Evolutionary conservation across 2,113 vertebrate species (phyloP), one percentile per base, ranked within the genome.

Genomic region (Nettapus auritus): DNA sequence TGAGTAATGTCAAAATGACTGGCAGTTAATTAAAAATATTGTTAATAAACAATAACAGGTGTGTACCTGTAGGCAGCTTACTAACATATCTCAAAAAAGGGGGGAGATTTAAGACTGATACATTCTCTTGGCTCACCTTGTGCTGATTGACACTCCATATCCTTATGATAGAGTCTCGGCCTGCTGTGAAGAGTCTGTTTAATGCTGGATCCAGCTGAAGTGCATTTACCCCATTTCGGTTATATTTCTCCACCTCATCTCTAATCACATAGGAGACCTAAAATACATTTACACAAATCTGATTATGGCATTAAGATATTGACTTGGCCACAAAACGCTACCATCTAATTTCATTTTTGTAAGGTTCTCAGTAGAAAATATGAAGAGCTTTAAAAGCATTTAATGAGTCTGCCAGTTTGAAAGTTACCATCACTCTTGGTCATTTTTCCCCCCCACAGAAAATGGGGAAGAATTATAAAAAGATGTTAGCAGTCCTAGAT

Each of bases 121-220:
- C 62, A 91, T 25, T 19, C 17, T 64, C 33, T 13, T 9, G 38
- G 36, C 52, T 96, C 97, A 99, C 99, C 98, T 99, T 99, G 98
- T 99, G 99, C 97, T 99, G 99, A 96, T 98, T 99, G 97, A 99
- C 98, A 33, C 99, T 99, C 99, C 99, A 99, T 99, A 99, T 99
- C 91, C 99, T 98, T 94, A 99, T 99, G 96, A 99, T 99, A 6
- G 99, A 99, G 97, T 99, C 99, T 31, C 99, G 97, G 3, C 99
- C 99, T 5, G 99, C 99, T 0, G 99, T 99, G 97, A 99, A 99
- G 81, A 99, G 99, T 68, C 99, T 98, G 77, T 99, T 99, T 12
- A 99, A 85, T 0, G 99, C 98, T 34, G 99, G 99, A 95, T 99
- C 99, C 55, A 99, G 98, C 96, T 99, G 99, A 86, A 99, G 98